Conservation (phyloP, 2,797 vertebrate genomes). For the Pipistrellus nathusii region DNA sequence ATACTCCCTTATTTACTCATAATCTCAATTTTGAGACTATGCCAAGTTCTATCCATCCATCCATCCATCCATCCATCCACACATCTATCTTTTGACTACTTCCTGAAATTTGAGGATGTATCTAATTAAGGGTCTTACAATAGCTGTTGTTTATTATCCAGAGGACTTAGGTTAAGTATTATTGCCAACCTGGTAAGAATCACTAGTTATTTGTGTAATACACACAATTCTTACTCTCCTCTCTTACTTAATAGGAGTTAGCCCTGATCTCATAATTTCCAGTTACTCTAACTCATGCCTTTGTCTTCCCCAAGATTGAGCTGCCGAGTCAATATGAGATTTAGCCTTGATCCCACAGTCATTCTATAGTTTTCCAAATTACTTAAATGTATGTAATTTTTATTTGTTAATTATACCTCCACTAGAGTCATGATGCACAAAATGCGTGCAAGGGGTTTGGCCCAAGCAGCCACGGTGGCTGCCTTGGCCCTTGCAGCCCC, state of each 20-base stretch:
- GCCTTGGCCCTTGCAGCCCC: no score
- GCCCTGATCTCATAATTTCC: neutral
- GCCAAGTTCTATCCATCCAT: neutral
- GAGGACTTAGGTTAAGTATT: neutral
- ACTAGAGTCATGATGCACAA: no score
- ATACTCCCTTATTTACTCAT: neutral
- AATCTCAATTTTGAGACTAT: neutral
- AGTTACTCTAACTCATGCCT: neutral
- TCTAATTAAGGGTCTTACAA: neutral
- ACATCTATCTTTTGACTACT: neutral
- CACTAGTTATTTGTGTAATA: neutral
- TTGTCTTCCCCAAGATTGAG: neutral
- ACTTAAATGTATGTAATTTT: neutral
- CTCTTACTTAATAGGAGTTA: neutral
- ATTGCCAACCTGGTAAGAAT: neutral
- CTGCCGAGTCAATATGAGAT: neutral
- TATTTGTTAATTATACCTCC: conserved; percentile 2
- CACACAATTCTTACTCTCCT: neutral
- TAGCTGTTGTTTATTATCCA: neutral
- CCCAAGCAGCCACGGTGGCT: no score
- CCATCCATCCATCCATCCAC: neutral
- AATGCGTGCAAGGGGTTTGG: no score
- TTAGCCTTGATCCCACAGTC: neutral
- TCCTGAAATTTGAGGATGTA: neutral
- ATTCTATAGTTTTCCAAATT: neutral